phyloP scores from a whole-genome alignment of 2,113 vertebrate species.

The Phodopus roborovskii region DNA sequence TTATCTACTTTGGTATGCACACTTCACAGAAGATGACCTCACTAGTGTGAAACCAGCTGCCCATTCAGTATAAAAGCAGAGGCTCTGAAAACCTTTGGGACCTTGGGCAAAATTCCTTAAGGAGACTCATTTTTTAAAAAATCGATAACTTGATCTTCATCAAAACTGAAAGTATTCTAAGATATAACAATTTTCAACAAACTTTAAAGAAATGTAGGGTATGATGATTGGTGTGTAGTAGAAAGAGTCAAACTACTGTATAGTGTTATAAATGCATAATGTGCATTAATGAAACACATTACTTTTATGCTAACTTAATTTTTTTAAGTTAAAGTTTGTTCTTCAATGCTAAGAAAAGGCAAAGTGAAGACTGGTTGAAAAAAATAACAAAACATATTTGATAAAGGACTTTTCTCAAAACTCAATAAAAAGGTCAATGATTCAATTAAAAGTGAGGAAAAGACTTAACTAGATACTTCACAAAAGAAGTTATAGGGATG shows the following conservation, averaged over 20 bases:
- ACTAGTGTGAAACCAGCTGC: not conserved
- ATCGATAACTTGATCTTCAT: not conserved
- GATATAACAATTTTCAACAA: not conserved
- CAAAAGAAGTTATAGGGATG: not conserved
- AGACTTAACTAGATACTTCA: slow-evolving; percentile 18
- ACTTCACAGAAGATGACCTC: not conserved
- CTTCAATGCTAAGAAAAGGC: slow-evolving; percentile 16
- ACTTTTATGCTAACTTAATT: not conserved
- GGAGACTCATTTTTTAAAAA: not conserved
- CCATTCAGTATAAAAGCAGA: not conserved
- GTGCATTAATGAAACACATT: not conserved
- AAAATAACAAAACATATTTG: slow-evolving; percentile 7
- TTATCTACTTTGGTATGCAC: not conserved
- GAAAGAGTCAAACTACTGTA: not conserved
- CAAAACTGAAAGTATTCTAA: not conserved
- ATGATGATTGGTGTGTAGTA: not conserved
- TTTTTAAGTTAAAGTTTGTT: not conserved
- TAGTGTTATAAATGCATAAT: too few relatives aligned
- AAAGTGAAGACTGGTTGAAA: not conserved
- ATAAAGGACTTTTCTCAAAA: slow-evolving; percentile 10
- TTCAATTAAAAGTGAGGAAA: not conserved
- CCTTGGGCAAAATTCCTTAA: not conserved
- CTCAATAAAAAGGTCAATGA: slow-evolving; percentile 18
- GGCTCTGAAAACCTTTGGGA: not conserved
- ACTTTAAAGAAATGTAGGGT: too few relatives aligned